Evolutionary conservation across 2,797 vertebrate species (phyloP).

Genomic region (Arnoldichthys spilopterus): DNA sequence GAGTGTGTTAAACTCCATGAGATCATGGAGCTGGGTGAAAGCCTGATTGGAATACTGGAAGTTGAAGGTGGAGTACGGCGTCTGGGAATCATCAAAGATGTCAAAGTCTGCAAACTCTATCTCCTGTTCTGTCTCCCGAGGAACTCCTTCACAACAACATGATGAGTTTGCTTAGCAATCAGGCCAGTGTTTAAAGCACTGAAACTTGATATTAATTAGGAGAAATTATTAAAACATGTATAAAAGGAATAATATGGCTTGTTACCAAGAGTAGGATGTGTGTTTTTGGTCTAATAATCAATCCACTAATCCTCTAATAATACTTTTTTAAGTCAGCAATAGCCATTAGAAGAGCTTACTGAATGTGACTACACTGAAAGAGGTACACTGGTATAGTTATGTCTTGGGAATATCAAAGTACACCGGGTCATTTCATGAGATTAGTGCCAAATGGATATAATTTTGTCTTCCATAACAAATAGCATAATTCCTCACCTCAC

Average conservation of each 20-base stretch:
- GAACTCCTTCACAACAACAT: slow-evolving; percentile 77
- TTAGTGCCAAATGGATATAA: too few relatives aligned
- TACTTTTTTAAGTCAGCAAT: too few relatives aligned
- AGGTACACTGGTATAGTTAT: too few relatives aligned
- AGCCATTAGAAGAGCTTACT: too few relatives aligned
- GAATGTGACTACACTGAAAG: too few relatives aligned
- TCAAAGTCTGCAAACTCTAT: slow-evolving; percentile 95
- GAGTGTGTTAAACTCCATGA: slow-evolving; percentile 98
- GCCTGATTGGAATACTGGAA: slow-evolving; percentile 95
- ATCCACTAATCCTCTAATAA: too few relatives aligned
- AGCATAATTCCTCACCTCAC: too few relatives aligned
- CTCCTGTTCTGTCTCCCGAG: slow-evolving; percentile 88
- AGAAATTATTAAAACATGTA: neutral
- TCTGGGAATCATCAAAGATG: slow-evolving; percentile 94
- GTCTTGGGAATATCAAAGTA: too few relatives aligned
- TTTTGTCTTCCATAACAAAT: too few relatives aligned
- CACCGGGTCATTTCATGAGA: too few relatives aligned
- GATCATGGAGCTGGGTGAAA: slow-evolving; percentile 90
- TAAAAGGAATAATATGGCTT: neutral
- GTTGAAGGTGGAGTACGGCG: slow-evolving; percentile 96
- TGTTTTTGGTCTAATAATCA: neutral
- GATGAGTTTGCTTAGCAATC: neutral
- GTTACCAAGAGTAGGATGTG: neutral
- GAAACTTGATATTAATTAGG: neutral
- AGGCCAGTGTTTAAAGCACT: neutral